A percentile compares a stretch with the other conserved stretches of the same genome.
These are phyloP conservation scores for Centropus unirufus DNA, from an alignment of 2,113 vertebrate species.

Conservation along the genomic window DNA sequence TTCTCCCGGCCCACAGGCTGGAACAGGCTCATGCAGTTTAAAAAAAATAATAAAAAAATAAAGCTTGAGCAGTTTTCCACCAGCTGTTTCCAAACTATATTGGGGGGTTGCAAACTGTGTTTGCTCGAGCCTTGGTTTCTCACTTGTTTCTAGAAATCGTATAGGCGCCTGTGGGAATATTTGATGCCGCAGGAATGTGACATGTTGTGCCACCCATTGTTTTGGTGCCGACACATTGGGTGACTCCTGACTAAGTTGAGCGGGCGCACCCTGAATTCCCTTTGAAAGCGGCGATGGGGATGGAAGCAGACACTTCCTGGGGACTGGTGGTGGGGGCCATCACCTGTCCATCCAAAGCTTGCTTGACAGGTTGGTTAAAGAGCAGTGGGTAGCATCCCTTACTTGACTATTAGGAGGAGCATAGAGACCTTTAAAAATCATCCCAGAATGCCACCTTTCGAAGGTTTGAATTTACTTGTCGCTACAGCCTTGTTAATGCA, in stretches of 20 bases:
- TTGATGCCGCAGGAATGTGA: background rate
- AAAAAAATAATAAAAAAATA: background rate
- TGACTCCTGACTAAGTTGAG: background rate
- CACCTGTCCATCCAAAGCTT: slow-evolving; percentile 4
- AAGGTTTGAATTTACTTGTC: background rate
- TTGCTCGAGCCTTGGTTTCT: background rate
- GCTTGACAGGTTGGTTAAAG: background rate
- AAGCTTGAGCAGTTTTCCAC: slow-evolving; percentile 16
- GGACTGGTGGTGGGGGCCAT: slow-evolving; percentile 19
- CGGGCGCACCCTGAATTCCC: background rate
- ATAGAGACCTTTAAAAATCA: background rate
- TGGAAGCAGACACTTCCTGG: background rate
- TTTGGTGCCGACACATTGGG: background rate
- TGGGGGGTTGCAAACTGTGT: slow-evolving; percentile 12
- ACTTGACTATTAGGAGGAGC: background rate
- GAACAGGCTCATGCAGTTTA: background rate
- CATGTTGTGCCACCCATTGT: background rate
- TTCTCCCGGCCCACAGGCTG: slow-evolving; percentile 54
- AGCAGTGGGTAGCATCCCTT: background rate
- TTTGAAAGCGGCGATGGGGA: background rate
- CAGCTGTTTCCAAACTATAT: slow-evolving; percentile 57
- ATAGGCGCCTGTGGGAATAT: background rate
- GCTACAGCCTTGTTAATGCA: background rate
- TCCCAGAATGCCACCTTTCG: background rate
- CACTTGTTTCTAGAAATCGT: background rate